Evolutionary conservation across 2,797 vertebrate genomes (phyloP).

Genomic region (Gymnocypris eckloni): DNA sequence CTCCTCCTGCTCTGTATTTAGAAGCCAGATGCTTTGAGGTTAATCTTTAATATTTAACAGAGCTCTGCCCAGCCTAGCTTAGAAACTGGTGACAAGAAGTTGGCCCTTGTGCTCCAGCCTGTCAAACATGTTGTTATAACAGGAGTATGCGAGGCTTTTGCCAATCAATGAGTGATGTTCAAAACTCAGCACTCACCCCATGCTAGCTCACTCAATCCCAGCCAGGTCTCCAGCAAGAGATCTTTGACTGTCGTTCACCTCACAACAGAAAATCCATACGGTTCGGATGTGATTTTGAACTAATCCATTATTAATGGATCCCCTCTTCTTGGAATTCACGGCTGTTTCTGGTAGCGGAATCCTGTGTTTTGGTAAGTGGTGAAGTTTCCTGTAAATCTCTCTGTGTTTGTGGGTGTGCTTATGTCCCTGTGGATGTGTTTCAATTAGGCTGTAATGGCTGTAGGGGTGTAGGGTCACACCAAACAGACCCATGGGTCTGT

Average conservation of each 20-base stretch:
- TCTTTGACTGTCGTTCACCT: constrained; percentile 55
- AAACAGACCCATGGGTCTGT: constrained; percentile 63
- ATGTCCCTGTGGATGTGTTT: constrained; percentile 57
- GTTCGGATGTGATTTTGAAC: constrained; percentile 58
- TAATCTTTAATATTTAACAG: constrained; percentile 54
- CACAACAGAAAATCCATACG: constrained; percentile 62
- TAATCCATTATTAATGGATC: constrained; percentile 65
- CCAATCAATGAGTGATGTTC: constrained; percentile 60
- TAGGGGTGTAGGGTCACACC: constrained; percentile 41
- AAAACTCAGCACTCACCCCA: constrained; percentile 58
- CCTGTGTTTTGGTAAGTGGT: constrained; percentile 61
- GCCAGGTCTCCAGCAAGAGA: constrained; percentile 47
- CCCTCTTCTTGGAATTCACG: constrained; percentile 63
- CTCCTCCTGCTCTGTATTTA: constrained; percentile 66
- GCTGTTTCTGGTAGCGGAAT: constrained; percentile 54
- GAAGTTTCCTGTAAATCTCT: constrained; percentile 67
- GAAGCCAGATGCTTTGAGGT: constrained; percentile 51
- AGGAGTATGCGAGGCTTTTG: constrained; percentile 43
- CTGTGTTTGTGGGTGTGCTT: constrained; percentile 59
- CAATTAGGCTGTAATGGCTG: constrained; percentile 65
- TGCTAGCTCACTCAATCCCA: constrained; percentile 3
- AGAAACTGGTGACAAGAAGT: constrained; percentile 47
- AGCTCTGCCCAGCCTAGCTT: constrained; percentile 31
- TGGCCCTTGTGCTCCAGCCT: constrained; percentile 34
- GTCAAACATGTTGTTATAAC: constrained; percentile 54